Evolutionary conservation across 2,797 vertebrate species (phyloP), one percentile per base, ranked within the genome.

Genomic region (Xiphorhynchus erythropygius): DNA sequence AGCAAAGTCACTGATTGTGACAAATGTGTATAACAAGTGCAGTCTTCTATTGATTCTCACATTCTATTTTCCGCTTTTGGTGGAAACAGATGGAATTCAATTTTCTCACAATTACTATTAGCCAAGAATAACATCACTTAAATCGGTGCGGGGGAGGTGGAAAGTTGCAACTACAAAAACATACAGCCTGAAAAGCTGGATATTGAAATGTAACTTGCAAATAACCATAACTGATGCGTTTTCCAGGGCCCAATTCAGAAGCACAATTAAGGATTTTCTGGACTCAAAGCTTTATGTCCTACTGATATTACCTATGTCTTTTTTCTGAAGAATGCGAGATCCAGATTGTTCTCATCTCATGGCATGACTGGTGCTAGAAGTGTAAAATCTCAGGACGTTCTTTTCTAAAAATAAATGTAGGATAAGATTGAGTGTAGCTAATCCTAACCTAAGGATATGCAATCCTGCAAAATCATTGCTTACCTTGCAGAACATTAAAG

Each of bases 81-180:
- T 95, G 96, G 94, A 96, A 96, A 94, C 96, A 97, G 96, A 97
- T 97, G 96, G 96, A 95, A 96, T 94, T 94, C 77, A 90, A 90
- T 96, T 95, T 97, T 97, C 96, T 95, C 95, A 95, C 94, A 95
- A 96, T 97, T 95, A 90, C 86, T 96, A 97, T 96, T 97, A 97
- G 96, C 94, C 96, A 97, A 97, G 93, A 96, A 97, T 94, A 97
- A 97, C 95, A 97, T 92, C 94, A 90, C 95, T 96, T 93, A 92
- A 97, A 90, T 95, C 63, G 74, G 84, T 64, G 94, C 67, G 94
- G 95, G 88, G 94, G 96, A 97, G 92, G 96, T 94, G 90, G 93
- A 93, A 96, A 95, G 77, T 89, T 89, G 90, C 95, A 92, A 82
- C 95, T 96, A 94, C 88, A 90, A 91, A 96, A 96, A 92, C 88